phyloP scores from a whole-genome alignment of 2,888 invertebrate species.

The Sarcophaga subvicina region DNA sequence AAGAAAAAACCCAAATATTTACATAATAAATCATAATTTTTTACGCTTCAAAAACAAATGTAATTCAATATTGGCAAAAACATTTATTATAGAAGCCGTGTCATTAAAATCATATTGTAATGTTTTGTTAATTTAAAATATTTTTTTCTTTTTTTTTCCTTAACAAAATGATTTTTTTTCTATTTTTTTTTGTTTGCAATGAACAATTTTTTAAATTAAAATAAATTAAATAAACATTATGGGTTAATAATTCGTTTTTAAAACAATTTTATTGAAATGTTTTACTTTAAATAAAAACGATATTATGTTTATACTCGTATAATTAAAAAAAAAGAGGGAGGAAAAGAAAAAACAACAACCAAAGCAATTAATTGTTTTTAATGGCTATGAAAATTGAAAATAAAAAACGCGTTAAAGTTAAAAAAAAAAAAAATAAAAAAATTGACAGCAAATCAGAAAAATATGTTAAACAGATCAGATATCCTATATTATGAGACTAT shows the following conservation, averaged over 20 bases:
- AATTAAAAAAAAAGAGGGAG: background rate
- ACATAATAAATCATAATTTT: too few species aligned
- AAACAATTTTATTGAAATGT: constrained; percentile 42
- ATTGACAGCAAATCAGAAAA: background rate
- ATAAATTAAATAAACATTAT: constrained; percentile 3
- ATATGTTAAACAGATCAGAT: constrained; percentile 25
- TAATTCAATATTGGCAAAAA: background rate
- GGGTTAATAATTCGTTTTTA: constrained; percentile 3
- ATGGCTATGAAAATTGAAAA: constrained; percentile 18
- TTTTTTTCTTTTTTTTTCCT: background rate
- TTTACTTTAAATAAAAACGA: constrained; percentile 6
- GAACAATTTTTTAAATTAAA: constrained; percentile 30
- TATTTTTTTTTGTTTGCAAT: background rate
- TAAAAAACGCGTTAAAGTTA: constrained; percentile 13
- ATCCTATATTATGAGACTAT: background rate
- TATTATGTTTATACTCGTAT: background rate
- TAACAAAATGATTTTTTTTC: constrained; percentile 10
- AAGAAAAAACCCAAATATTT: too few species aligned
- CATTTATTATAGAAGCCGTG: background rate
- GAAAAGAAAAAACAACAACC: too few species aligned
- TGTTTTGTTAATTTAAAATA: constrained; percentile 18
- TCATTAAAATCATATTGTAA: background rate
- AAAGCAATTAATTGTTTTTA: constrained; percentile 14
- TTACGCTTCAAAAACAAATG: too few species aligned
- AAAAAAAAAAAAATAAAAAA: background rate